phyloP scores from a whole-genome alignment of 1,140 invertebrate genomes.

The Branchinecta lynchi region DNA sequence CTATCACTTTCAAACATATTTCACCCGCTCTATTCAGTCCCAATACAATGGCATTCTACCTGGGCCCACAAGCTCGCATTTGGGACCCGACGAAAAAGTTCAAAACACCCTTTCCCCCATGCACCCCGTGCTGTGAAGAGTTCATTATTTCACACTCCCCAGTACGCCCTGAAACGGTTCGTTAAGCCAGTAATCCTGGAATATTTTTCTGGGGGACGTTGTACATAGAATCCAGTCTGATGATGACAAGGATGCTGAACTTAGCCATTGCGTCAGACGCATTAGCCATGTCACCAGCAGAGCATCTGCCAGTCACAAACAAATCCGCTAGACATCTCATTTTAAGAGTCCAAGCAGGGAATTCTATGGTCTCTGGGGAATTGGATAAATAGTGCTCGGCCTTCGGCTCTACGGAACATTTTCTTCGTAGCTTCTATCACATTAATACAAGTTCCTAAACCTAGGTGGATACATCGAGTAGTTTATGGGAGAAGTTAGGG shows the following conservation, averaged over 20 bases:
- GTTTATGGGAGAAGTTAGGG: too few species aligned
- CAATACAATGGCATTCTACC: background rate
- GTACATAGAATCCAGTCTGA: background rate
- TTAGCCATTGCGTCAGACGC: too few species aligned
- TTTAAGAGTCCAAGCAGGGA: too few species aligned
- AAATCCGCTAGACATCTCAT: too few species aligned
- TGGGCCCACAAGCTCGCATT: background rate
- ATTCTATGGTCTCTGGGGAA: too few species aligned
- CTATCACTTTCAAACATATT: slow-evolving; percentile 8
- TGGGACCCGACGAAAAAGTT: background rate
- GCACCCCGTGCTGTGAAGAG: background rate
- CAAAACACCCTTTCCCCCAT: slow-evolving; percentile 1
- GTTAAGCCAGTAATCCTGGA: background rate
- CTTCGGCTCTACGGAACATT: too few species aligned
- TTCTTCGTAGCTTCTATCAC: too few species aligned
- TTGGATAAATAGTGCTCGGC: too few species aligned
- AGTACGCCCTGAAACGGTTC: slow-evolving; percentile 11
- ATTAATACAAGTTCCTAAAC: too few species aligned
- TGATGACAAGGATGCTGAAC: background rate
- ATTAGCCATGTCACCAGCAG: too few species aligned
- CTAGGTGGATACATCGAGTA: too few species aligned
- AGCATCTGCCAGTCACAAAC: too few species aligned
- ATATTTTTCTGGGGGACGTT: slow-evolving; percentile 7
- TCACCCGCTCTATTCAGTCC: background rate
- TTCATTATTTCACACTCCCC: slow-evolving; percentile 11